These are phyloP conservation scores for Microctenopoma stevenorrisi DNA, from an alignment of 2,797 vertebrate species.

Conservation along the genomic window DNA sequence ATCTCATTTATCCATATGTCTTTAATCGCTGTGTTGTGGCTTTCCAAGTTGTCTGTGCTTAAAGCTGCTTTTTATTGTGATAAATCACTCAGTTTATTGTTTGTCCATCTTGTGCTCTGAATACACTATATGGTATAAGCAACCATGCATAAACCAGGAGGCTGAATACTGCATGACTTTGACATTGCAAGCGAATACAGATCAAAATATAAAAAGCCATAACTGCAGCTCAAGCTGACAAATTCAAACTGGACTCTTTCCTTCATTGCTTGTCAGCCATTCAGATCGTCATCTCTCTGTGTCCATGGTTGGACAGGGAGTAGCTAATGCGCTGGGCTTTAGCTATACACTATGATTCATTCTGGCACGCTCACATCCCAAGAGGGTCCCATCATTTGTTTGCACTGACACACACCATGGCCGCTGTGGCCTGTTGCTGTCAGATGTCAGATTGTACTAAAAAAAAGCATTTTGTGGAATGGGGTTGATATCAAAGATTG, in stretches of 20 bases:
- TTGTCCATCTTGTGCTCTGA: neutral
- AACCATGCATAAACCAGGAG: conserved; percentile 11
- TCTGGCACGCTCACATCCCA: conserved; percentile 57
- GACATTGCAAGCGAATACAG: conserved; percentile 40
- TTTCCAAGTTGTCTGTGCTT: neutral
- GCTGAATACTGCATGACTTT: neutral
- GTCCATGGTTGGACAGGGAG: conserved; percentile 50
- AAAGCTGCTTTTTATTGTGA: conserved; percentile 4
- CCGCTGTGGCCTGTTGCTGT: conserved; percentile 53
- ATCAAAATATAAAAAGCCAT: conserved; percentile 26
- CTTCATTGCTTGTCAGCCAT: conserved; percentile 21
- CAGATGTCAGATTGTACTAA: conserved; percentile 61
- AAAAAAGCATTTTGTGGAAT: conserved; percentile 37
- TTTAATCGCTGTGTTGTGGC: neutral
- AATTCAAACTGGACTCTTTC: conserved; percentile 43
- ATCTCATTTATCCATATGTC: neutral
- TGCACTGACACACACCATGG: conserved; percentile 39
- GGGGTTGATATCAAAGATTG: conserved; percentile 26
- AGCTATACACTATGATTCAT: conserved; percentile 58
- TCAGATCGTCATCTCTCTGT: conserved; percentile 41
- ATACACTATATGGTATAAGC: neutral
- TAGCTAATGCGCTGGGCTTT: conserved; percentile 49
- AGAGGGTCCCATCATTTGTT: conserved; percentile 59
- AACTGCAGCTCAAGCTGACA: neutral
- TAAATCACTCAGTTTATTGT: conserved; percentile 1